Base-by-base conservation (phyloP, 2,797 vertebrate species). In the Lepilemur ruficaudatus region DNA sequence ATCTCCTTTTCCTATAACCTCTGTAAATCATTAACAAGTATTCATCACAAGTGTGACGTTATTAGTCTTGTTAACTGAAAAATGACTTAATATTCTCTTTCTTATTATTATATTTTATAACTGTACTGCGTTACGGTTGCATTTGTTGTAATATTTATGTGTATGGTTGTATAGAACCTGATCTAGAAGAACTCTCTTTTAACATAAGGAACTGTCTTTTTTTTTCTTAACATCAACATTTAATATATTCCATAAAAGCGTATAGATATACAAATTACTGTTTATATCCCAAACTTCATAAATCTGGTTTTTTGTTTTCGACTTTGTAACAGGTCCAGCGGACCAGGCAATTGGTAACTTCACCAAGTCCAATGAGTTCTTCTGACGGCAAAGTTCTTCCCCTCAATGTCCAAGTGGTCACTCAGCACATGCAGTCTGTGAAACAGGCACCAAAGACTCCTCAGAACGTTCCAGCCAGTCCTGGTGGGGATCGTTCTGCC, bases 341-440 rank as follows among this genome's bases (percentile, higher is more conserved):
- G 97, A 99, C 98, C 98, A 98, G 99, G 86, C 99, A 99, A 92
- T 97, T 99, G 98, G 99, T 99, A 98, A 99, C 99, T 1, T 99
- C 99, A 18, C 99, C 99, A 0, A 99, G 99, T 98, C 99, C 99
- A 0, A 96, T 99, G 97, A 99, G 98, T 97, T 97, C 99, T 2
- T 98, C 99, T 69, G 99, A 99, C 13, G 99, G 98, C 98, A 99
- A 99, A 98, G 98, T 99, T 96, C 98, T 99, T 95, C 99, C 99
- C 0, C 98, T 99, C 91, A 99, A 99, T 9, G 99, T 99, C 97
- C 99, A 99, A 97, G 99, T 99, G 98, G 99, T 99, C 98, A 99
- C 99, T 73, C 99, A 99, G 98, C 98, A 99, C 97, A 99, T 99
- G 99, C 99, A 99, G 98, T 99, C 99, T 93, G 98, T 99, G 97